A percentile compares a stretch with the other conserved stretches of the same genome.
Evolutionary conservation across 2,888 invertebrate species (phyloP).

Genomic region (Slavum lentiscoides): DNA sequence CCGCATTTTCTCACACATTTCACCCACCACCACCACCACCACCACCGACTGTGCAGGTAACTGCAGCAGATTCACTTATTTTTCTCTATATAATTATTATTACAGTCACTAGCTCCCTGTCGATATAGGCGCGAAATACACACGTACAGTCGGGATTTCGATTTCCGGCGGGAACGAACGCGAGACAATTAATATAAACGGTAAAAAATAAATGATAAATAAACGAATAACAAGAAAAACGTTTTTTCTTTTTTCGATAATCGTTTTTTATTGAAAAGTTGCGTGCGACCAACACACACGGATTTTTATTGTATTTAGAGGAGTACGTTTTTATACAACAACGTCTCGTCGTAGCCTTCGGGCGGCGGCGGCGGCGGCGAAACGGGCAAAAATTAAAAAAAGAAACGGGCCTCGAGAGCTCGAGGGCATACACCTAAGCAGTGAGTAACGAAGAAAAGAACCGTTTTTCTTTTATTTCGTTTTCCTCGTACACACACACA

Average conservation of each 20-base stretch:
- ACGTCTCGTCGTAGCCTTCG: background rate
- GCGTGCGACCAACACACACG: conserved; percentile 8
- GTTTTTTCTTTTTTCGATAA: background rate
- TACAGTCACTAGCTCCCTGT: background rate
- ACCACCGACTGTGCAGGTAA: background rate
- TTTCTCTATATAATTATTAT: conserved; percentile 14
- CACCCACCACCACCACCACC: too few species aligned
- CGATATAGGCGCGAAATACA: background rate
- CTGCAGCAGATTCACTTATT: conserved; percentile 12
- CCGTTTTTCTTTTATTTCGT: conserved; percentile 40
- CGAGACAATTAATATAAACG: conserved; percentile 2
- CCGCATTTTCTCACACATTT: conserved; percentile 40
- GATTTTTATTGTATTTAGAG: background rate
- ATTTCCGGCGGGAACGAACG: conserved; percentile 38
- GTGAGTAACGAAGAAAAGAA: conserved; percentile 17
- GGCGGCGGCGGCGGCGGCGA: background rate
- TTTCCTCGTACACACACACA: background rate
- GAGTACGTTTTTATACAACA: background rate
- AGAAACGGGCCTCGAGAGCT: conserved; percentile 8
- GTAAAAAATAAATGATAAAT: background rate
- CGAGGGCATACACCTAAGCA: background rate
- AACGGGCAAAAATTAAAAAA: conserved; percentile 10
- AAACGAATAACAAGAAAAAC: background rate
- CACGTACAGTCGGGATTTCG: background rate
- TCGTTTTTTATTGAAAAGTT: conserved; percentile 32